phyloP scores from a whole-genome alignment of 2,113 vertebrate species.

The Macquaria australasica region DNA sequence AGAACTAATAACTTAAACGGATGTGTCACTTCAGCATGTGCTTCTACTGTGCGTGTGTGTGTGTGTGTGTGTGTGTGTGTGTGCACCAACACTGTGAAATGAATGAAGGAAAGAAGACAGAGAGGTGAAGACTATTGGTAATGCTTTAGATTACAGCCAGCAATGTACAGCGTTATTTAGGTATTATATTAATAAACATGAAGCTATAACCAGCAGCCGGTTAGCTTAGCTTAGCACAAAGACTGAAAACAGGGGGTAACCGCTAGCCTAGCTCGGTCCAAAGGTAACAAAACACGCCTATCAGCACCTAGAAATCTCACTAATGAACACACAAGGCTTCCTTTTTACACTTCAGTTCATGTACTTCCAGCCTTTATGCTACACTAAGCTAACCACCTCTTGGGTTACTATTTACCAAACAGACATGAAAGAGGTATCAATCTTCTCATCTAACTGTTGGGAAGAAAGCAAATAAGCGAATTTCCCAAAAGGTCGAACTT shows the following conservation, averaged over 20 bases:
- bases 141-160: too few relatives aligned
- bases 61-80: background rate
- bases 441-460: background rate
- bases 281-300: background rate
- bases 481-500: background rate
- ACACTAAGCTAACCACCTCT: too few relatives aligned
- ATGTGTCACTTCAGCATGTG: constrained; percentile 14
- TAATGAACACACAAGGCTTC: background rate
- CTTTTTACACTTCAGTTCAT: background rate
- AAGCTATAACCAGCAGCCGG: too few relatives aligned
- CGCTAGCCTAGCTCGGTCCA: too few relatives aligned
- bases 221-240: too few relatives aligned
- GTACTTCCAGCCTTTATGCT: background rate
- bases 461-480: background rate
- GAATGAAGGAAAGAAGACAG: background rate
- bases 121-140: background rate
- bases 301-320: background rate
- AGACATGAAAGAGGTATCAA: background rate
- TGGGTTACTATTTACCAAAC: background rate
- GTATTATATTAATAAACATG: too few relatives aligned
- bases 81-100: background rate
- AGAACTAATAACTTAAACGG: constrained; percentile 33
- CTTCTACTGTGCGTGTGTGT: background rate
- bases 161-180: too few relatives aligned
- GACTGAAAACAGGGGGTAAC: too few relatives aligned